Evolutionary conservation across 2,888 invertebrate species (phyloP).

Genomic region (Euphydryas editha): DNA sequence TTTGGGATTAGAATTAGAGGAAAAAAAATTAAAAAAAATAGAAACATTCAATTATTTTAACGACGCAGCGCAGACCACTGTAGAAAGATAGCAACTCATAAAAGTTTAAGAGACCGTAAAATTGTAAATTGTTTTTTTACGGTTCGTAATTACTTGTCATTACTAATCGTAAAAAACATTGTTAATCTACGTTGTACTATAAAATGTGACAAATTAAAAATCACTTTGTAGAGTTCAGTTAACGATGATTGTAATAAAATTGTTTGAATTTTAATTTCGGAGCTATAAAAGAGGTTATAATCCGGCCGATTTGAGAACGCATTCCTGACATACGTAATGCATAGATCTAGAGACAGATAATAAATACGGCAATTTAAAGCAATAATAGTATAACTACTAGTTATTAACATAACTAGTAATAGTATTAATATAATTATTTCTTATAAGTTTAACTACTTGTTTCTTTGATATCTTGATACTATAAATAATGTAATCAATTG

Average conservation of each 20-base stretch:
- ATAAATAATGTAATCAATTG: too few relatives aligned
- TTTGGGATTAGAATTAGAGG: not conserved
- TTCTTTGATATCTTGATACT: too few relatives aligned
- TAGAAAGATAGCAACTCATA: conserved; percentile 33
- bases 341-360: too few relatives aligned
- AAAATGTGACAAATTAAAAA: conserved; percentile 32
- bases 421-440: too few relatives aligned
- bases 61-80: conserved; percentile 30
- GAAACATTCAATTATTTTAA: conserved; percentile 32
- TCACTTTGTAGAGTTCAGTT: conserved; percentile 3
- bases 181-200: conserved; percentile 35
- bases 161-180: conserved; percentile 40
- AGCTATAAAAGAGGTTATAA: not conserved
- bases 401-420: too few relatives aligned
- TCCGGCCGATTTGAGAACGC: too few relatives aligned
- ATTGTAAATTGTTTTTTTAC: conserved; percentile 40
- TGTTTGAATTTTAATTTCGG: not conserved
- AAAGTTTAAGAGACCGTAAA: conserved; percentile 40
- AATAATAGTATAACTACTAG: too few relatives aligned
- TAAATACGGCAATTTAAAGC: too few relatives aligned
- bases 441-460: too few relatives aligned
- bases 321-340: too few relatives aligned
- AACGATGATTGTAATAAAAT: not conserved
- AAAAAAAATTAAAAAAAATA: conserved; percentile 11
- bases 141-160: conserved; percentile 44